Base-by-base conservation (phyloP, 1,140 invertebrate species). In the Lasaia peninsularis region DNA sequence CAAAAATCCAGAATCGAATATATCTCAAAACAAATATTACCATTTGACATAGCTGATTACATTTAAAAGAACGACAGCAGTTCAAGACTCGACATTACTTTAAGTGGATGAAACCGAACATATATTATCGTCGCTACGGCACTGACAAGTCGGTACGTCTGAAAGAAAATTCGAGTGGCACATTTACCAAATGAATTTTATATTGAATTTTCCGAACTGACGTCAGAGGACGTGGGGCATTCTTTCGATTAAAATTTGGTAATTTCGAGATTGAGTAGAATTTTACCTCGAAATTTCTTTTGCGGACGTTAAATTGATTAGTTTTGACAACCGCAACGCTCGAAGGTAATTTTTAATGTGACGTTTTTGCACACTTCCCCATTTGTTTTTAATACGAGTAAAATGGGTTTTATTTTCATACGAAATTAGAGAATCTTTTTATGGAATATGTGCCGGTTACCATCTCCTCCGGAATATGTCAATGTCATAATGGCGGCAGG, bases 121-220 rank as follows among this genome's bases (percentile, higher is more conserved):
- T 48, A 48, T 48, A 48, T 48, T 48, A 48, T 48, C 40, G 40
- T 48, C 11, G 40, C 40, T 10, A 48, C 20, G 40, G 18, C 40
- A 10, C 40, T 48, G 40, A 48, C 40, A 18, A 48, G 40, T 48
- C 40, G 40, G 40, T 20, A 48, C 40, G 40, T 48, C 18, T 48
- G 16, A 48, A 21, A 48, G 40, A 48, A 48, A 48, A 48, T 48
- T 48, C 40, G 40, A 48, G 40, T 48, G 40, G 40, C 40, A 48
- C 40, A 48, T 48, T 28, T 48, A 48, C 40, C 40, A 48, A 48
- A 48, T 48, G 40, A 48, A 48, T 48, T 48, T 48, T 48, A 48
- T 48, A 48, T 48, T 48, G 40, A 48, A 48, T 48, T 48, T 48
- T 48, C 40, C 14, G 40, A 21, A 20, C 9, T 48, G 40, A 48